A percentile compares a stretch with the other conserved stretches of the same genome.
Evolutionary conservation across 2,113 vertebrate species (phyloP).

Genomic region (Hippopotamus amphibius): DNA sequence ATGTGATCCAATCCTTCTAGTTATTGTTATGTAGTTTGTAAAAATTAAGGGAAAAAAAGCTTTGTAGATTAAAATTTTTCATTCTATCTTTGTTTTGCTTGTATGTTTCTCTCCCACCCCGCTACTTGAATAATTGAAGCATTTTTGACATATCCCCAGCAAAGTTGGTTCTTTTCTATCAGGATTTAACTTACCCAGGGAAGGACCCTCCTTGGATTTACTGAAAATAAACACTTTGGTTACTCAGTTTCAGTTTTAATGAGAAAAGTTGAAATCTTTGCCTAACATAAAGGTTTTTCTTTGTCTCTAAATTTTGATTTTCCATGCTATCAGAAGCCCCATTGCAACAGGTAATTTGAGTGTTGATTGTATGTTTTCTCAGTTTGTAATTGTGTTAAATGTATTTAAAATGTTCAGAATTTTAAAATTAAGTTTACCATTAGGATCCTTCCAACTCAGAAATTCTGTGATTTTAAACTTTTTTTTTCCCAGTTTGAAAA

Average conservation of each 20-base stretch:
- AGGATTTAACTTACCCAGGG: neutral
- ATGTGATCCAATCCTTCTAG: neutral
- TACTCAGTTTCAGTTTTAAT: constrained; percentile 51
- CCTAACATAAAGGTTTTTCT: constrained; percentile 80
- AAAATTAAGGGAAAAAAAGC: neutral
- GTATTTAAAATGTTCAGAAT: constrained; percentile 62
- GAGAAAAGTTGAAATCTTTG: constrained; percentile 65
- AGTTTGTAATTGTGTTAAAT: constrained; percentile 73
- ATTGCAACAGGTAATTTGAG: constrained; percentile 79
- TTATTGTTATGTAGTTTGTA: constrained; percentile 34
- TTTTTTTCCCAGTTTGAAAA: neutral
- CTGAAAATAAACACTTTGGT: neutral
- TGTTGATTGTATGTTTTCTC: constrained; percentile 77
- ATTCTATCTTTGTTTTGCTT: neutral
- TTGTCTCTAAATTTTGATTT: constrained; percentile 80
- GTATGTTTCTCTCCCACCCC: neutral
- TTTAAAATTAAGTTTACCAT: constrained; percentile 25
- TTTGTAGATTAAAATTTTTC: neutral
- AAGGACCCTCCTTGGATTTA: neutral
- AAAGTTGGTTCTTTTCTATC: neutral
- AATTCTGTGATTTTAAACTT: constrained; percentile 68
- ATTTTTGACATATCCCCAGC: neutral
- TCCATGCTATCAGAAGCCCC: constrained; percentile 78
- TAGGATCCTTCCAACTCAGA: constrained; percentile 62
- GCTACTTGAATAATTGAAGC: neutral